Percentiles rank a stretch among this genome's conserved stretches.
phyloP scores from a whole-genome alignment of 2,797 vertebrate genomes.

The Smutsia temminckii region DNA sequence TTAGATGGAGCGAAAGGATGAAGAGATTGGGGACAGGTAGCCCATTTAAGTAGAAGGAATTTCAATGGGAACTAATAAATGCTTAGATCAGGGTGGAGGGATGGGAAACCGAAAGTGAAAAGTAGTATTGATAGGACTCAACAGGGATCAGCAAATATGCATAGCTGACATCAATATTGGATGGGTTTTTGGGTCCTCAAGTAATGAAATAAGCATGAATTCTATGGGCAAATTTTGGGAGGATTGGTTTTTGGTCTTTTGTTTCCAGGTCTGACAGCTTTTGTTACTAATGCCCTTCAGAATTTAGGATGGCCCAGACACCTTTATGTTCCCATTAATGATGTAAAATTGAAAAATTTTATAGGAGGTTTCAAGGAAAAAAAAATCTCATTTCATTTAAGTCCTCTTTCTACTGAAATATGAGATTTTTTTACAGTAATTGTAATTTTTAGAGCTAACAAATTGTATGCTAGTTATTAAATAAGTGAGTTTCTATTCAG shows the following conservation, averaged over 20 bases:
- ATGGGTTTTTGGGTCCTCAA: not conserved
- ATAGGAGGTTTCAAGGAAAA: not conserved
- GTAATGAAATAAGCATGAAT: constrained; percentile 21
- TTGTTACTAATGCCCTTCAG: not conserved
- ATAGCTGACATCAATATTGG: not conserved
- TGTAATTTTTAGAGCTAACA: not conserved
- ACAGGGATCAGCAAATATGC: not conserved
- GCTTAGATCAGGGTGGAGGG: not conserved
- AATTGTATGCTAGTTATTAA: not conserved
- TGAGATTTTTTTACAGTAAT: not conserved
- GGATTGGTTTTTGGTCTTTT: not conserved
- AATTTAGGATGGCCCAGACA: constrained; percentile 1
- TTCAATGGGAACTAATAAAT: not conserved
- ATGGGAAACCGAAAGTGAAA: not conserved
- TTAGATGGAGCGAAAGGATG: not conserved
- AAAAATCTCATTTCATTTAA: not conserved
- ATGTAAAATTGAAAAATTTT: constrained; percentile 34
- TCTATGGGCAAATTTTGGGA: not conserved
- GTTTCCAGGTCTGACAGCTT: not conserved
- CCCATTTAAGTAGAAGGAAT: not conserved
- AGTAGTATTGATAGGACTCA: not conserved
- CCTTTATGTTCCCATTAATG: not conserved
- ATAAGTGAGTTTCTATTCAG: not conserved
- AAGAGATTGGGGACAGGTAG: not conserved
- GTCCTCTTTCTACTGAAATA: not conserved